phyloP scores from a whole-genome alignment of 2,888 invertebrate species.

The Taenaris catops region DNA sequence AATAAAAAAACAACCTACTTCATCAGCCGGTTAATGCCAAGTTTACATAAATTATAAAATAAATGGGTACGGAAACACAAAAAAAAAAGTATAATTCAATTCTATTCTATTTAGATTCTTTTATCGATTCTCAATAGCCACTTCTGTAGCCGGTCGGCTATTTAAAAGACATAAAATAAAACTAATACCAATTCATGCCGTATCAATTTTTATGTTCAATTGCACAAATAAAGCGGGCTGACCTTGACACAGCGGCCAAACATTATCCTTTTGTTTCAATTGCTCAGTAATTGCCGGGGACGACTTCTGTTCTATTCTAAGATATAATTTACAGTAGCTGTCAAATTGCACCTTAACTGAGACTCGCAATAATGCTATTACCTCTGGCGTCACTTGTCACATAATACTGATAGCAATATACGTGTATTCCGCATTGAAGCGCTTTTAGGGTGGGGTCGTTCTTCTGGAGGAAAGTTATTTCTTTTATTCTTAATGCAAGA shows the following conservation, averaged over 20 bases:
- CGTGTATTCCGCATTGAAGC: too few relatives aligned
- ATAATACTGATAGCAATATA: too few relatives aligned
- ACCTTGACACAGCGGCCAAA: constrained; percentile 71
- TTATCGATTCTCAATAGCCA: neutral
- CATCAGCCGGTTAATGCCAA: too few relatives aligned
- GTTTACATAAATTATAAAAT: too few relatives aligned
- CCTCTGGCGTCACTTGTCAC: constrained; percentile 11
- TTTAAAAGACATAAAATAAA: constrained; percentile 20
- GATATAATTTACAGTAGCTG: constrained; percentile 71
- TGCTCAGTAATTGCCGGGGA: constrained; percentile 69
- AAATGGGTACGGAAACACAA: too few relatives aligned
- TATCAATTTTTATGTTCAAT: constrained; percentile 66
- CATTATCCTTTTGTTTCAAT: constrained; percentile 79
- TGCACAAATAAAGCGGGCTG: constrained; percentile 50
- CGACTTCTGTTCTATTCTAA: constrained; percentile 68
- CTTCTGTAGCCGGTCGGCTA: constrained; percentile 2
- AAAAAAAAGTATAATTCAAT: too few relatives aligned
- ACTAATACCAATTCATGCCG: constrained; percentile 22
- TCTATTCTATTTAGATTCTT: neutral
- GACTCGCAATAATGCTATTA: constrained; percentile 34
- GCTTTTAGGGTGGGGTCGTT: too few relatives aligned
- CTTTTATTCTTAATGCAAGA: too few relatives aligned
- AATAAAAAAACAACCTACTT: too few relatives aligned
- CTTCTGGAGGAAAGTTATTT: too few relatives aligned
- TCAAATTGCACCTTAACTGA: constrained; percentile 68